Evolutionary conservation across 2,888 invertebrate genomes (phyloP).

Genomic region (Ophion ventricosus): DNA sequence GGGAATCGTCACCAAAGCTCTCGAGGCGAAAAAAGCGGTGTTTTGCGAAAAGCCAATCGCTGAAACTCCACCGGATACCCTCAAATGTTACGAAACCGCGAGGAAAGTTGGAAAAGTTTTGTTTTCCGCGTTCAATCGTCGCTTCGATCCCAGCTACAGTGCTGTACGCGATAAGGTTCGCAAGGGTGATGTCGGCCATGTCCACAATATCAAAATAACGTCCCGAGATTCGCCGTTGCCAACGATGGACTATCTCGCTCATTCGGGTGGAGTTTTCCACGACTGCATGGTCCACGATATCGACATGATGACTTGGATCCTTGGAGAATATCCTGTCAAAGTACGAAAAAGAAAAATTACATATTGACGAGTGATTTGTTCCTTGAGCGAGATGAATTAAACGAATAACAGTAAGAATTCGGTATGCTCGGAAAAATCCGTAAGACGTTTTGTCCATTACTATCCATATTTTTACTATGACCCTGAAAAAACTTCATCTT

Average conservation of each 20-base stretch:
- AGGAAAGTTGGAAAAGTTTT: slow-evolving; percentile 85
- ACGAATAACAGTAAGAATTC: background rate
- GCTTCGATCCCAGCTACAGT: slow-evolving; percentile 87
- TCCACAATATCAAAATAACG: slow-evolving; percentile 87
- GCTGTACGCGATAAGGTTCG: slow-evolving; percentile 84
- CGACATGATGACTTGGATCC: slow-evolving; percentile 87
- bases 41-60: slow-evolving; percentile 90
- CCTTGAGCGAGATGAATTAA: background rate
- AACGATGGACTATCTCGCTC: slow-evolving; percentile 85
- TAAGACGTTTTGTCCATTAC: background rate
- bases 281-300: slow-evolving; percentile 89
- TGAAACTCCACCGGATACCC: slow-evolving; percentile 84
- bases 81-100: slow-evolving; percentile 86
- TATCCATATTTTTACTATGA: background rate
- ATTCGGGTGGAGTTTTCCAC: slow-evolving; percentile 88
- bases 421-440: background rate
- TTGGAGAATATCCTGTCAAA: slow-evolving; percentile 86
- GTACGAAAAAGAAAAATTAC: slow-evolving; percentile 81
- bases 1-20: slow-evolving; percentile 84
- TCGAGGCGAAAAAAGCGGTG: slow-evolving; percentile 86
- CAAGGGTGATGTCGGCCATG: slow-evolving; percentile 86
- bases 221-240: slow-evolving; percentile 88
- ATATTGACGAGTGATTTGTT: background rate
- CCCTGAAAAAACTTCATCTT: too few relatives aligned
- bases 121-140: slow-evolving; percentile 88